Evolutionary conservation across 2,888 invertebrate species (phyloP), one percentile per base, ranked within the genome.

Genomic region (Zygothrica quintamaculata): DNA sequence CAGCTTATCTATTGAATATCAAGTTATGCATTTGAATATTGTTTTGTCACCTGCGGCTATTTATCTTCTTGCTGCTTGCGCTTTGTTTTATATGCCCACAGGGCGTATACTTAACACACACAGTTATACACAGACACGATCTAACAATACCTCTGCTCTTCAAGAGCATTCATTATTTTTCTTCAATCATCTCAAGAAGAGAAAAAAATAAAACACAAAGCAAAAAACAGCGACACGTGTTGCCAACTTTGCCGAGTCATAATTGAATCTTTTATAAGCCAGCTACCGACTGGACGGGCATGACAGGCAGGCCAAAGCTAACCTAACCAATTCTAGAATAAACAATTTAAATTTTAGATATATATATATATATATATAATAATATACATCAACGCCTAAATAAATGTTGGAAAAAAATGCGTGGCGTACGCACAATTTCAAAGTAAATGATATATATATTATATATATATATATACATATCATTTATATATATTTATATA

Each of bases 1-100:
- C 57, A 61, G 79, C 66, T 85, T 80, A 80, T 85, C 80, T 80
- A 87, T 87, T 81, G 80, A 80, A 87, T 87, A 80, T 87, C 87
- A 80, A 80, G 86, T 81, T 82, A 74, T 84, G 78, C 80, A 77
- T 87, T 84, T 84, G 74, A 81, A 84, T 81, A 74, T 68, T 61
- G 29, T 75, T 80, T 80, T 80, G 80, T 80, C 80, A 80, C 87
- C 87, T 74, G 87, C 53, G 80, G 79, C 82, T 65, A 80, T 80
- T 84, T 84, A 73, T 77, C 78, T 62, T 59, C 29, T 47, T 40
- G 46, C 46, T 56, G 52, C 52, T 40, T 76, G 50, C 51, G 64
- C 55, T 58, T 53, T 37, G 37, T 72, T 47, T 52, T 42, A 71
- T 26, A 37, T 18, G 74, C 73, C 84, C 79, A 72, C 65, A 57